Evolutionary conservation across 2,888 invertebrate species (phyloP), one percentile per base, ranked within the genome.

Genomic region (Plemyria rubiginata): DNA sequence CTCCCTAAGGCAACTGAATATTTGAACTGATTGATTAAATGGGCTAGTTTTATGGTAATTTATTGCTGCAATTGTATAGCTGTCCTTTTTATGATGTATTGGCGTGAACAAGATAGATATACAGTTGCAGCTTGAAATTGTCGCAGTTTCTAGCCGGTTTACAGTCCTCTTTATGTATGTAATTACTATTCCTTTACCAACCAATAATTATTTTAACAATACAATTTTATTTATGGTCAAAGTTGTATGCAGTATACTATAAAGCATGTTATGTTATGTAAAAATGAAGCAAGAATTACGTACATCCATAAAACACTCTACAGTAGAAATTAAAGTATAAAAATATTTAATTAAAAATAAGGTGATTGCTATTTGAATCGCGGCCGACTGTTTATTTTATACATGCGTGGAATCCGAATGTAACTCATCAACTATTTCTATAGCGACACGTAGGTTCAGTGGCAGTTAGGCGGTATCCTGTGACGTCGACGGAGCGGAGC

Each of bases 391-490:
- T 85, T 87, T 84, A 84, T 80, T 85, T 87, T 84, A 84, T 80
- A 79, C 80, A 76, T 82, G 78, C 75, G 68, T 70, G 81, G 83
- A 82, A 86, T 82, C 75, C 67, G 71, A 79, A 79, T 84, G 80
- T 85, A 84, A 84, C 82, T 88, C 86, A 90, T 84, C 83, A 81
- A 89, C 88, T 92, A 91, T 91, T 90, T 89, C 80, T 81, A 88
- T 78, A 82, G 70, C 75, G 81, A 81, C 81, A 85, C 82, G 83
- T 84, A 81, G 72, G 76, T 75, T 71, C 68, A 70, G 70, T 61
- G 66, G 74, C 74, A 74, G 76, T 74, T 76, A 71, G 75, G 72
- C 71, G 73, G 78, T 80, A 81, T 86, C 84, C 85, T 81, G 82
- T 84, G 86, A 87, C 83, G 87, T 84, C 77, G 60, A 53, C 66